Conservation (phyloP, 92 coral and sea anemone species). For the Meandrina meandrites region DNA sequence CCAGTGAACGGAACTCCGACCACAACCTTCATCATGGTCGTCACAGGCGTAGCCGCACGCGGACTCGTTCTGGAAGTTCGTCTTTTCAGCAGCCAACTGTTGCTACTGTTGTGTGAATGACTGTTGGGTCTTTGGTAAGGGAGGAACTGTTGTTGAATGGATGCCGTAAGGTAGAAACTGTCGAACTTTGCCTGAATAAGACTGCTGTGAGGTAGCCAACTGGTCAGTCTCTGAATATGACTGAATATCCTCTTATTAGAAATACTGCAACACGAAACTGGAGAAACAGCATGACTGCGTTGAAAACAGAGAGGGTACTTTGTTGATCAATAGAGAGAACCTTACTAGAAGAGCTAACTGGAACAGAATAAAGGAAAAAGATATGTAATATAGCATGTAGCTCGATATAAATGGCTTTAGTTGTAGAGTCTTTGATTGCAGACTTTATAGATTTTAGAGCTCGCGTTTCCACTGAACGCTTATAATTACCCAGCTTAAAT, state of each 20-base stretch:
- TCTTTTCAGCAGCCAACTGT: conserved; percentile 30
- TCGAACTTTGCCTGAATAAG: not conserved
- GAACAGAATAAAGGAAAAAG: not conserved
- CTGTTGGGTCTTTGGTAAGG: not conserved
- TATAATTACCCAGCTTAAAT: not conserved
- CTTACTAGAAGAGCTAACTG: not conserved
- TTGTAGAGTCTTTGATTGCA: not conserved
- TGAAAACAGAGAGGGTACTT: not conserved
- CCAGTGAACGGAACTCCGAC: conserved; percentile 12
- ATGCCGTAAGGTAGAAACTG: not conserved
- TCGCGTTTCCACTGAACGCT: not conserved
- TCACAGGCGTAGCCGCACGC: conserved; percentile 75
- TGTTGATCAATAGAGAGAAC: not conserved
- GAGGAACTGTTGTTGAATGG: too few relatives aligned
- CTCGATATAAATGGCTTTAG: not conserved
- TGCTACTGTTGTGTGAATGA: conserved; percentile 26
- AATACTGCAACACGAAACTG: too few relatives aligned
- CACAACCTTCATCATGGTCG: conserved; percentile 70
- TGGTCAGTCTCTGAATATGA: too few relatives aligned
- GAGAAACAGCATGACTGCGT: too few relatives aligned
- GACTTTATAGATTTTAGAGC: not conserved
- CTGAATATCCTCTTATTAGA: not conserved
- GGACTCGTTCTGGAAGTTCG: conserved; percentile 9
- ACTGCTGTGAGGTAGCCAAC: too few relatives aligned
- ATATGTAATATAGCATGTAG: not conserved